Conservation (phyloP, 2,888 invertebrate species). For the Dynastes tityus region DNA sequence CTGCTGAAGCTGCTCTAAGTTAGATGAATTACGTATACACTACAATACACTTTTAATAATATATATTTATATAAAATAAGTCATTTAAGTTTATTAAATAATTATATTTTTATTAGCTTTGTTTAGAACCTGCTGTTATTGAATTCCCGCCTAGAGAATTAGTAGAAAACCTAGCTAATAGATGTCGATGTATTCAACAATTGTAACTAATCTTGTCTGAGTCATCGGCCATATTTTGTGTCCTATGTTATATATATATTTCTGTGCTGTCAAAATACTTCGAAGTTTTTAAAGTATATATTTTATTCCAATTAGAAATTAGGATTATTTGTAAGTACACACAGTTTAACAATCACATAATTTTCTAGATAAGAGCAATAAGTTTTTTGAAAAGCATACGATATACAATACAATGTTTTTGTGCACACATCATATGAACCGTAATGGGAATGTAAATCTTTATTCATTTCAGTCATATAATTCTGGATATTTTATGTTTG, state of each 20-base stretch:
- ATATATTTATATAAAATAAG: no score
- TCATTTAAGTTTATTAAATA: no score
- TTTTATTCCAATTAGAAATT: background rate
- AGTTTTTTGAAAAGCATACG: background rate
- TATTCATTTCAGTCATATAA: background rate
- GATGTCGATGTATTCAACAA: slow-evolving; percentile 36
- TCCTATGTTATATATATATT: slow-evolving; percentile 46
- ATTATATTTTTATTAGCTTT: no score
- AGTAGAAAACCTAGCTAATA: background rate
- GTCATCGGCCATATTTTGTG: slow-evolving; percentile 50
- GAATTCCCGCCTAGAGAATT: background rate
- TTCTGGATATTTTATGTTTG: background rate
- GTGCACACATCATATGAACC: background rate
- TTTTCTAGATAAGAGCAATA: background rate
- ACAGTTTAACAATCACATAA: background rate
- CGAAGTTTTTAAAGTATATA: slow-evolving; percentile 14
- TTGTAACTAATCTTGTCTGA: slow-evolving; percentile 16
- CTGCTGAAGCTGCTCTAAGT: no score
- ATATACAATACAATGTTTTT: background rate
- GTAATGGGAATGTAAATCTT: background rate
- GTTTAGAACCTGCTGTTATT: no score
- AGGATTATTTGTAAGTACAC: slow-evolving; percentile 24
- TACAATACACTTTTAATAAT: no score
- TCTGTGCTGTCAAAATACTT: slow-evolving; percentile 51
- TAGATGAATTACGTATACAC: no score